Percentiles rank a stretch among this genome's conserved stretches.
Evolutionary conservation across 2,888 invertebrate species (phyloP).

Genomic region (Choristoneura rosaceana): DNA sequence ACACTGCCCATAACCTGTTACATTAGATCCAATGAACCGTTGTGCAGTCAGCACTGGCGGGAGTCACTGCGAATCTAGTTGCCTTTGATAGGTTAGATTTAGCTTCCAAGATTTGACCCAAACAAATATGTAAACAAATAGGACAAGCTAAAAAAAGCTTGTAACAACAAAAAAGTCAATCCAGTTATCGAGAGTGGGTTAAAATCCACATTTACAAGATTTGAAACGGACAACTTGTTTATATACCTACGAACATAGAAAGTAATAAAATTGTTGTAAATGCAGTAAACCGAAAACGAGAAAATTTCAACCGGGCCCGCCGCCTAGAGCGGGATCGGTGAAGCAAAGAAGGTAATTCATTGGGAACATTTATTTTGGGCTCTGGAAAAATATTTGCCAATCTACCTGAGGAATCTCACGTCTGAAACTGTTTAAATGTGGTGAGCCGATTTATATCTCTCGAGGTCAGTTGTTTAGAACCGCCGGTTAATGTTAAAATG

Average conservation of each 20-base stretch:
- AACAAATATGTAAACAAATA: too few relatives aligned
- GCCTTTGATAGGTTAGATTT: too few relatives aligned
- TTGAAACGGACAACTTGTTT: too few relatives aligned
- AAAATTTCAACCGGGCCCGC: background rate
- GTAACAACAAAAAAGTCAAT: too few relatives aligned
- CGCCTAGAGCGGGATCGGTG: background rate
- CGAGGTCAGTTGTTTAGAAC: conserved; percentile 5
- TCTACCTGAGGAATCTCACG: conserved; percentile 21
- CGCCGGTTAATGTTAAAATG: background rate
- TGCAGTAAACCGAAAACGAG: background rate
- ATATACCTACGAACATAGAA: too few relatives aligned
- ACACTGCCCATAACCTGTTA: conserved; percentile 11
- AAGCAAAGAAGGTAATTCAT: conserved; percentile 12
- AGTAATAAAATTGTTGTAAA: background rate
- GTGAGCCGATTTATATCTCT: background rate
- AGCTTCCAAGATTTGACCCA: too few relatives aligned
- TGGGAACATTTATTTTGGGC: conserved; percentile 26
- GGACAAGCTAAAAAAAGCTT: too few relatives aligned
- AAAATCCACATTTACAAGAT: too few relatives aligned
- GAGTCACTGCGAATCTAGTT: too few relatives aligned
- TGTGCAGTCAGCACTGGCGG: background rate
- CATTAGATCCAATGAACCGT: conserved; percentile 12
- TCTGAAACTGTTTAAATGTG: conserved; percentile 16
- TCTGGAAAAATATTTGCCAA: conserved; percentile 6
- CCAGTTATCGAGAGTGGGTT: too few relatives aligned